Evolutionary conservation across 1,140 invertebrate species (phyloP).

Genomic region (Camponotus pennsylvanicus): DNA sequence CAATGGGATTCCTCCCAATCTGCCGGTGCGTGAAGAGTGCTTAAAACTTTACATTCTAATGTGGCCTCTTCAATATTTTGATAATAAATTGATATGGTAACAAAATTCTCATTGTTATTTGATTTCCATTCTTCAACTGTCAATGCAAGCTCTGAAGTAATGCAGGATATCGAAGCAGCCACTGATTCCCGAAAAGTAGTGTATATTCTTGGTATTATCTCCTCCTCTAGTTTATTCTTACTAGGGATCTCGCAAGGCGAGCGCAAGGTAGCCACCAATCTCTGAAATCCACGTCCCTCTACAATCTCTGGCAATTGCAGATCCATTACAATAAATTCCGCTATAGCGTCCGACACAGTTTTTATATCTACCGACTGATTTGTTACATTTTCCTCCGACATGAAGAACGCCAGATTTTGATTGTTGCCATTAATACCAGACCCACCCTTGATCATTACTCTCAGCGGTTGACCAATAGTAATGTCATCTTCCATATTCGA

Average conservation of each 20-base stretch:
- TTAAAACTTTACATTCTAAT: constrained; percentile 83
- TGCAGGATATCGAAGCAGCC: constrained; percentile 75
- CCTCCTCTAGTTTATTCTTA: constrained; percentile 86
- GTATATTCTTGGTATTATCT: constrained; percentile 86
- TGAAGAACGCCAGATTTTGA: constrained; percentile 78
- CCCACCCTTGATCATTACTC: constrained; percentile 81
- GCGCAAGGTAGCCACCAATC: constrained; percentile 85
- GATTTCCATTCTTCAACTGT: constrained; percentile 86
- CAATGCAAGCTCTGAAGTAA: constrained; percentile 82
- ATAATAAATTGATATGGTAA: constrained; percentile 85
- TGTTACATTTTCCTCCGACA: constrained; percentile 77
- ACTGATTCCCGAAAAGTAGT: constrained; percentile 84
- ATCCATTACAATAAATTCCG: constrained; percentile 86
- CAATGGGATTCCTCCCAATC: constrained; percentile 84
- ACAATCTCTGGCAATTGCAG: constrained; percentile 86
- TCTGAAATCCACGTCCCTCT: constrained; percentile 86
- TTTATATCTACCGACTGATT: constrained; percentile 77
- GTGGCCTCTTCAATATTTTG: constrained; percentile 80
- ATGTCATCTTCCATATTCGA: constrained; percentile 81
- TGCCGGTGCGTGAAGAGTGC: constrained; percentile 79
- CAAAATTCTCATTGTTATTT: constrained; percentile 83
- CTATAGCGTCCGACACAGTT: constrained; percentile 84
- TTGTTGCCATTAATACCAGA: constrained; percentile 62
- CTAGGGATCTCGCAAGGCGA: constrained; percentile 87
- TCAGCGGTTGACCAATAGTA: constrained; percentile 79